Conservation (phyloP, 2,113 vertebrate species). For the Pycnonotus jocosus region DNA sequence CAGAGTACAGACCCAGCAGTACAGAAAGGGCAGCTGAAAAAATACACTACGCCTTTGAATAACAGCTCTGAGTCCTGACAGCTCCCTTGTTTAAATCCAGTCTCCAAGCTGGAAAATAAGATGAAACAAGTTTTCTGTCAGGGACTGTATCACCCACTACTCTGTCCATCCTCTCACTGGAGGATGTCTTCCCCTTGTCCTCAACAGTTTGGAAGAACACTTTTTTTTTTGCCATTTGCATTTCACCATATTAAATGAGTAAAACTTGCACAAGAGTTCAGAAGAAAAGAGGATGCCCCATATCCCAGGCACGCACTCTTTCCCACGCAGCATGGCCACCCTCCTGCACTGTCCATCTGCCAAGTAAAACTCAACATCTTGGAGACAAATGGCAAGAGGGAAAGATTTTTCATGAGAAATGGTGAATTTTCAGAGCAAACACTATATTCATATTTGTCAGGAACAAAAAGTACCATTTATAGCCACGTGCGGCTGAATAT, state of each 20-base stretch:
- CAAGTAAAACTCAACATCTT: background rate
- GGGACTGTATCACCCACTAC: background rate
- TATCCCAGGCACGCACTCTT: background rate
- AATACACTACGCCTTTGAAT: background rate
- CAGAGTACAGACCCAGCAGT: background rate
- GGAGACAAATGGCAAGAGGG: background rate
- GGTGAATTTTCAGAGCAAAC: slow-evolving; percentile 9
- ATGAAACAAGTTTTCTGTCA: background rate
- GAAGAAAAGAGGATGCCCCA: background rate
- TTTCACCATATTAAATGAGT: background rate
- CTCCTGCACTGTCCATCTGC: background rate
- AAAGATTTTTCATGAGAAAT: background rate
- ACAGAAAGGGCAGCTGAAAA: background rate
- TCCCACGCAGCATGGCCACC: background rate
- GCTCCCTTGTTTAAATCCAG: background rate
- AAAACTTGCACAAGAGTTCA: background rate
- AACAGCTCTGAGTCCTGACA: background rate
- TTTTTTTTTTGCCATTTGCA: background rate
- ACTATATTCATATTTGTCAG: background rate
- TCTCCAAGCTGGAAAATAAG: background rate
- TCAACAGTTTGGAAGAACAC: background rate
- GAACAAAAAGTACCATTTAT: slow-evolving; percentile 11
- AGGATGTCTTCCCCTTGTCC: background rate
- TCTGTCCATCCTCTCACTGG: background rate
- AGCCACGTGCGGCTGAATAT: background rate